phyloP scores from a whole-genome alignment of 2,888 invertebrate species.

The Drosophila kambysellisi region DNA sequence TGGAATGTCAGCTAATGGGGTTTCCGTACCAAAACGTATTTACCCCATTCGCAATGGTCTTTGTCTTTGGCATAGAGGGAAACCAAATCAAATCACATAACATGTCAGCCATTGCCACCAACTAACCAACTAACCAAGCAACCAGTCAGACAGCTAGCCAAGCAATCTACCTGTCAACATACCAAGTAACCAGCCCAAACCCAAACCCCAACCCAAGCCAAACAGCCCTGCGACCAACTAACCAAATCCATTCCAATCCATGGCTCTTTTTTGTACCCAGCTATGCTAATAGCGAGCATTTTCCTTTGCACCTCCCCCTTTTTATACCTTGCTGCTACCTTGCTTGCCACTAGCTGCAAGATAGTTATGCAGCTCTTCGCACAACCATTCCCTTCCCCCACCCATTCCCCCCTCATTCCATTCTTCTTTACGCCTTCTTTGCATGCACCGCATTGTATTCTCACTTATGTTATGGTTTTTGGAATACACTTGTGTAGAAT shows the following conservation, averaged over 20 bases:
- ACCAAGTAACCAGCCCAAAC: constrained; percentile 2
- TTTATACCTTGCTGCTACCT: constrained; percentile 1
- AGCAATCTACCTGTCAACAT: constrained; percentile 29
- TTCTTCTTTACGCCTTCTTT: constrained; percentile 17
- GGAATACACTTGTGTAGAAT: not conserved
- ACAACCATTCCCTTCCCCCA: not conserved
- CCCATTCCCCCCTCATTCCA: constrained; percentile 6
- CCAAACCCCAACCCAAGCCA: not conserved
- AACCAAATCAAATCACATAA: constrained; percentile 76
- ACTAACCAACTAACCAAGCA: constrained; percentile 25
- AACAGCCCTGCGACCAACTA: constrained; percentile 23
- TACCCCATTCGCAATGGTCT: constrained; percentile 54
- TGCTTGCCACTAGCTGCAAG: constrained; percentile 3
- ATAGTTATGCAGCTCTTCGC: constrained; percentile 30
- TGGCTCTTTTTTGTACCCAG: constrained; percentile 23
- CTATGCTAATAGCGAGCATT: constrained; percentile 73
- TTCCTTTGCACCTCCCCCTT: constrained; percentile 52
- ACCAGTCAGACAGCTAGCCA: constrained; percentile 1
- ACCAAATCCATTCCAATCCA: constrained; percentile 53
- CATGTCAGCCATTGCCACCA: constrained; percentile 53
- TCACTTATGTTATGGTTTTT: constrained; percentile 22
- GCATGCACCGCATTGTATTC: constrained; percentile 29
- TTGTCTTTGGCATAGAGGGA: constrained; percentile 29
- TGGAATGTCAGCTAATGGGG: constrained; percentile 73
- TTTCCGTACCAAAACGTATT: constrained; percentile 68